Percentiles rank a stretch among this genome's conserved stretches.
phyloP scores from a whole-genome alignment of 2,797 vertebrate genomes.

The Microctenopoma lineatum region DNA sequence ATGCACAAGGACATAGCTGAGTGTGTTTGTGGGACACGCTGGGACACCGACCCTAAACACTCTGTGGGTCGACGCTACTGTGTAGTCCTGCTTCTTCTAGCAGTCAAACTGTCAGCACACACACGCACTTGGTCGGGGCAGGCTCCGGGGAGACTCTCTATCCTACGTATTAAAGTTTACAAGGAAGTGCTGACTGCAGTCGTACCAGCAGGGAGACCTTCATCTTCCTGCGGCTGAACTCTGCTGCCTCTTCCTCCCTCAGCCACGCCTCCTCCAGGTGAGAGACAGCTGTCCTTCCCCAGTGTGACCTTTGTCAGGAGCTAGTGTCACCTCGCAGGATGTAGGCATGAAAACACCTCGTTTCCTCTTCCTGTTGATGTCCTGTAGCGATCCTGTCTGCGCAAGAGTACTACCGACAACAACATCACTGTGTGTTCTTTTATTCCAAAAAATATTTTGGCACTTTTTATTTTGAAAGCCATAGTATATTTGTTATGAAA shows the following conservation, averaged over 20 bases:
- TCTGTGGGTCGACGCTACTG: conserved; percentile 27
- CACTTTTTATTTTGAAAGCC: conserved; percentile 89
- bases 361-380: conserved; percentile 79
- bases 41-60: conserved; percentile 41
- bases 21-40: conserved; percentile 46
- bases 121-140: conserved; percentile 37
- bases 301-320: conserved; percentile 70
- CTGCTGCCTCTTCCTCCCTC: conserved; percentile 68
- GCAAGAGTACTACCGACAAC: conserved; percentile 82
- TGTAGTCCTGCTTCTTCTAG: conserved; percentile 36
- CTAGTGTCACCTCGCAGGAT: conserved; percentile 67
- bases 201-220: conserved; percentile 54
- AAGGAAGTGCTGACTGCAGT: conserved; percentile 69
- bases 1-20: conserved; percentile 46
- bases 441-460: conserved; percentile 86
- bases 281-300: conserved; percentile 66
- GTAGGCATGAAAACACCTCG: conserved; percentile 53
- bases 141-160: conserved; percentile 56
- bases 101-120: conserved; percentile 63
- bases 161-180: conserved; percentile 75
- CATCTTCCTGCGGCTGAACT: conserved; percentile 58
- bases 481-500: conserved; percentile 88
- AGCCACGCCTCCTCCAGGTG: conserved; percentile 63
- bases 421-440: conserved; percentile 90
- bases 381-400: conserved; percentile 68